These are phyloP conservation scores for Acipenser oxyrinchus DNA, from an alignment of 2,797 vertebrate genomes.

Conservation along the genomic window DNA sequence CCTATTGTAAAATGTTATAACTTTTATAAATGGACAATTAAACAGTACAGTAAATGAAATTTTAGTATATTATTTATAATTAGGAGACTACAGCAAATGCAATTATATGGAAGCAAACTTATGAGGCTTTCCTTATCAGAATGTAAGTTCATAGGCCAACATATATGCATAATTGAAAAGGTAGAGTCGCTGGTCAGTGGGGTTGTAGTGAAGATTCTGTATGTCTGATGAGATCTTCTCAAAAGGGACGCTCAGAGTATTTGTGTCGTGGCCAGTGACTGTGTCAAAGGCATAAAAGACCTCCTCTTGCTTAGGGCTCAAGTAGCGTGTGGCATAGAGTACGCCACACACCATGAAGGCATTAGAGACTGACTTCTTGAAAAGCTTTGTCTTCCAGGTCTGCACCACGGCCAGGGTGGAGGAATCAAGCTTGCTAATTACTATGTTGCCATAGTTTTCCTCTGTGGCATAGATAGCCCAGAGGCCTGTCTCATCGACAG, in stretches of 20 bases:
- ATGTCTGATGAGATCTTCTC: background rate
- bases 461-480: slow-evolving; percentile 72
- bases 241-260: background rate
- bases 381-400: slow-evolving; percentile 65
- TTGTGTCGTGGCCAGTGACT: background rate
- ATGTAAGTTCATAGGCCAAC: background rate
- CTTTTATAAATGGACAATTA: too few relatives aligned
- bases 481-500: slow-evolving; percentile 66
- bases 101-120: too few relatives aligned
- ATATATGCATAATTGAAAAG: background rate
- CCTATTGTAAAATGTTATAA: too few relatives aligned
- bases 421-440: slow-evolving; percentile 69
- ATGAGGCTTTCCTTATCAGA: background rate
- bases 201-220: background rate
- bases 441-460: slow-evolving; percentile 67
- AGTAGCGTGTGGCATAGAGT: slow-evolving; percentile 47
- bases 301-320: background rate
- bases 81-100: too few relatives aligned
- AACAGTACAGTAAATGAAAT: too few relatives aligned
- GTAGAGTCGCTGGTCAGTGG: background rate
- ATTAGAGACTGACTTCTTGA: slow-evolving; percentile 66
- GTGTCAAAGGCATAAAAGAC: background rate
- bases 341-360: slow-evolving; percentile 72
- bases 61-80: too few relatives aligned
- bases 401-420: slow-evolving; percentile 67